Evolutionary conservation across 2,888 invertebrate genomes (phyloP).

Genomic region (Mactromeris polynyma): DNA sequence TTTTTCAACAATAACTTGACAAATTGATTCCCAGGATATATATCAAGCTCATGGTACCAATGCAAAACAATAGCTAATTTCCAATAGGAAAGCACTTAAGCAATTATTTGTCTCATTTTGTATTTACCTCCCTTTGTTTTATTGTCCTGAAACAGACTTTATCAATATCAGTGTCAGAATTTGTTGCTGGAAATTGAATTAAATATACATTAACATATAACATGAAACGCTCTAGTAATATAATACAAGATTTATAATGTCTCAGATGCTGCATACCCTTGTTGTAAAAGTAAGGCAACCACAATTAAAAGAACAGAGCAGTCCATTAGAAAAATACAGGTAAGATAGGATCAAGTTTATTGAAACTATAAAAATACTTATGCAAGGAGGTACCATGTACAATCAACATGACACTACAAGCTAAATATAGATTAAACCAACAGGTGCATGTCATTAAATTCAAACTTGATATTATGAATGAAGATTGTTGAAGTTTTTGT

Average conservation of each 20-base stretch:
- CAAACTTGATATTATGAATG: background rate
- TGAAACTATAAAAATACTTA: background rate
- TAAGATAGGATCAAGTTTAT: background rate
- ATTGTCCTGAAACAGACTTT: background rate
- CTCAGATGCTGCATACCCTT: background rate
- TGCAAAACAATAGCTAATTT: no score
- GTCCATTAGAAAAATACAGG: background rate
- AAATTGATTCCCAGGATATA: no score
- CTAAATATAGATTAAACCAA: background rate
- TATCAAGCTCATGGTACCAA: no score
- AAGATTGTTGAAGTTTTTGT: background rate
- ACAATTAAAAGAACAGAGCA: background rate
- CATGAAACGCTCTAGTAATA: background rate
- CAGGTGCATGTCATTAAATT: constrained; percentile 20
- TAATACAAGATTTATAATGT: background rate
- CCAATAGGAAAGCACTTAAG: background rate
- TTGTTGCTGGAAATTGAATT: background rate
- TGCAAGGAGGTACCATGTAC: background rate
- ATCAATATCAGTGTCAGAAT: background rate
- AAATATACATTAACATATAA: background rate
- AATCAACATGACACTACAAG: background rate
- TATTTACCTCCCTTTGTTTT: background rate
- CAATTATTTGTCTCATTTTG: background rate
- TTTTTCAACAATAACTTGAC: no score
- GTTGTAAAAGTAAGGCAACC: background rate